A percentile compares a stretch with the other conserved stretches of the same genome.
Conservation (phyloP, 2,888 invertebrate genomes). For the Lithophane semibrunnea region DNA sequence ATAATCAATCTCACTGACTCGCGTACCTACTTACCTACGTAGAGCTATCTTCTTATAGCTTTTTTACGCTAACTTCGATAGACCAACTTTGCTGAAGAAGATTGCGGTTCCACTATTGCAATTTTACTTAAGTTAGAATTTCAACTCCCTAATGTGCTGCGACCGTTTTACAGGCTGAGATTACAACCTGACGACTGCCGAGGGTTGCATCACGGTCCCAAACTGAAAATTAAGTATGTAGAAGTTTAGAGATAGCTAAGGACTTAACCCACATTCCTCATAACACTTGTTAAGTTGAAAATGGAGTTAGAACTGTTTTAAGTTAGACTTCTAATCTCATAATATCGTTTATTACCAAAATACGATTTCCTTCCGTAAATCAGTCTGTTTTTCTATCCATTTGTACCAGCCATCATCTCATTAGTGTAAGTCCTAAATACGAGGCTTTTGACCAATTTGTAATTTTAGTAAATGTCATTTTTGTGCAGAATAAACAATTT, state of each 20-base stretch:
- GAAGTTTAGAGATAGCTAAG: slow-evolving; percentile 28
- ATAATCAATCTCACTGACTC: too few relatives aligned
- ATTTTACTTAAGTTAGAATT: slow-evolving; percentile 53
- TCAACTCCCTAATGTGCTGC: slow-evolving; percentile 58
- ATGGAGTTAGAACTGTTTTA: slow-evolving; percentile 16
- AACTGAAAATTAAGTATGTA: slow-evolving; percentile 46
- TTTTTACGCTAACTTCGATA: slow-evolving; percentile 40
- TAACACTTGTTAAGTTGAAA: slow-evolving; percentile 30
- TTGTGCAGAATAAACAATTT: too few relatives aligned
- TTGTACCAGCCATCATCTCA: background rate
- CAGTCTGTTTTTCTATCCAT: background rate
- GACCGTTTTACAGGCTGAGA: slow-evolving; percentile 52
- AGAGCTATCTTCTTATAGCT: background rate
- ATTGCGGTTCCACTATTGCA: slow-evolving; percentile 32
- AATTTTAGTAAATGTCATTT: too few relatives aligned
- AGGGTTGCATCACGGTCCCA: slow-evolving; percentile 50
- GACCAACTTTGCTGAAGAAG: slow-evolving; percentile 46
- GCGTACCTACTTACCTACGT: background rate
- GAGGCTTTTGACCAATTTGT: too few relatives aligned
- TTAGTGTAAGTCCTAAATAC: background rate
- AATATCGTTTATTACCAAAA: background rate
- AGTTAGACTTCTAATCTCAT: slow-evolving; percentile 6
- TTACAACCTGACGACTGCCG: slow-evolving; percentile 51
- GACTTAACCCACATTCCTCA: slow-evolving; percentile 14
- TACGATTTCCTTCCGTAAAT: background rate